Evolutionary conservation across 2,797 vertebrate genomes (phyloP).

Genomic region (Coreius guichenoti): DNA sequence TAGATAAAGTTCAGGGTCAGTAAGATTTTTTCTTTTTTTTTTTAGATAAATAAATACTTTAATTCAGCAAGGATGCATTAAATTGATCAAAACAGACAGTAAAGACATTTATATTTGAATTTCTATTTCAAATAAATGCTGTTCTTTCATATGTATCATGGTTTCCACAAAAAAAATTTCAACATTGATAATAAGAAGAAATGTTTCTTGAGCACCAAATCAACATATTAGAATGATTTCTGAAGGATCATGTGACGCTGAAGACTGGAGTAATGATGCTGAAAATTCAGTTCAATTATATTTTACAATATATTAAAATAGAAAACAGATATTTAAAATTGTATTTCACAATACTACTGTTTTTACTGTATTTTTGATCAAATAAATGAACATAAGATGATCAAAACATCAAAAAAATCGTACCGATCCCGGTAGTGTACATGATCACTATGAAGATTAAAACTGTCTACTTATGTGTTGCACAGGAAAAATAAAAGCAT

Average conservation of each 20-base stretch:
- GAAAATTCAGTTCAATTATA: neutral
- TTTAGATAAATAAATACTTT: neutral
- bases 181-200: neutral
- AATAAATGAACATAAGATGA: neutral
- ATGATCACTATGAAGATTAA: neutral
- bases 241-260: neutral
- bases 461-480: neutral
- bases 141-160: neutral
- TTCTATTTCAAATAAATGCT: neutral
- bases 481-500: neutral
- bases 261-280: neutral
- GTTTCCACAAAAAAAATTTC: neutral
- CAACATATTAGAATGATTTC: neutral
- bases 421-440: neutral
- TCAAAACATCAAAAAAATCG: neutral
- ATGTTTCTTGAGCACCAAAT: neutral
- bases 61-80: neutral
- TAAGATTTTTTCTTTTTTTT: neutral
- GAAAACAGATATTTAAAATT: neutral
- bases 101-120: neutral
- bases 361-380: neutral
- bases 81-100: neutral
- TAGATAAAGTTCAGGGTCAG: neutral
- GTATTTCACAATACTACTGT: neutral
- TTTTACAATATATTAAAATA: neutral